phyloP scores from a whole-genome alignment of 2,888 invertebrate genomes.

The Drosophila mayaguana region DNA sequence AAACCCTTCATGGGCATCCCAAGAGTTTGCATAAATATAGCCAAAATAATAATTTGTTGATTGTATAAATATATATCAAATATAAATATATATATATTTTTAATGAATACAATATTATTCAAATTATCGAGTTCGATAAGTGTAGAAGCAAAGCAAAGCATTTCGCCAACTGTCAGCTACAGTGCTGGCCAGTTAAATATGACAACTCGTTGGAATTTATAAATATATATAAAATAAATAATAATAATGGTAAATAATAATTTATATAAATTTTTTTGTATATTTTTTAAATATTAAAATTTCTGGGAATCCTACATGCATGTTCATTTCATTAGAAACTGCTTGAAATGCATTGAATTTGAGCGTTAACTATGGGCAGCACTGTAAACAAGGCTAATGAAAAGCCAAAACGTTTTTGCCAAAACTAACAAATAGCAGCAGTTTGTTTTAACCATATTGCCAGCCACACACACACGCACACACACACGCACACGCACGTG shows the following conservation, averaged over 20 bases:
- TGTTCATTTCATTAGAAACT: constrained; percentile 1
- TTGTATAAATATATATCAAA: background rate
- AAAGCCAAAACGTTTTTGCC: constrained; percentile 43
- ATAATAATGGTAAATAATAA: too few relatives aligned
- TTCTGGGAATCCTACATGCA: background rate
- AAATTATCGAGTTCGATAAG: background rate
- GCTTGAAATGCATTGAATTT: background rate
- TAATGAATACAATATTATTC: background rate
- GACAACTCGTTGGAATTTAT: too few relatives aligned
- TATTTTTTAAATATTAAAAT: background rate
- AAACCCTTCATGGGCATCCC: background rate
- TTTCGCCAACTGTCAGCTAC: background rate
- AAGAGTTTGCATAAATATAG: background rate
- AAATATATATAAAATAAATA: background rate
- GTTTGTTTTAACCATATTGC: constrained; percentile 36
- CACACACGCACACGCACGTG: constrained; percentile 26
- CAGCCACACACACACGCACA: constrained; percentile 11
- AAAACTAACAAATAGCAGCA: constrained; percentile 63
- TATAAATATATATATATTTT: too few relatives aligned
- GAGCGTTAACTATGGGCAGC: constrained; percentile 25
- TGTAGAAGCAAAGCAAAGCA: background rate
- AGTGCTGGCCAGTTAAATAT: constrained; percentile 1
- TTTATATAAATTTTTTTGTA: background rate
- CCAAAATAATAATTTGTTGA: background rate
- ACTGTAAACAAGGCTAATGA: constrained; percentile 57